Evolutionary conservation across 2,113 vertebrate genomes (phyloP), one percentile per base, ranked within the genome.

Genomic region (Seriola quinqueradiata): DNA sequence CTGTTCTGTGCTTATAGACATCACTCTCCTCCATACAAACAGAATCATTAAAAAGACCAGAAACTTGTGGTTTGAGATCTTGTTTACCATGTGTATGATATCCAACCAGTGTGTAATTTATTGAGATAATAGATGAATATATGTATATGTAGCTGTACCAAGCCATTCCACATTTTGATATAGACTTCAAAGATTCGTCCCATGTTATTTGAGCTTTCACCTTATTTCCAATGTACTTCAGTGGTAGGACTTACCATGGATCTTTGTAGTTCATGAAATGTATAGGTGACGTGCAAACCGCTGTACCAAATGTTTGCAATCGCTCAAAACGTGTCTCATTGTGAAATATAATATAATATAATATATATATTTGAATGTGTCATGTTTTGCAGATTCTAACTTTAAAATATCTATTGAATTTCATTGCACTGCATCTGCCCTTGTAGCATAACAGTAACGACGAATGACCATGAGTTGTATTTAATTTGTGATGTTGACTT

Each of bases 1-100:
- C 93, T 94, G 92, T 94, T 94, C 83, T 85, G 36, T 75, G 81
- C 84, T 76, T 57, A 72, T 82, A 87, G 79, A 90, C 60, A 65
- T 58, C 66, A 70, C 79, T 90, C 82, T 70, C 75, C 70, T 81
- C 61, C 87, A 61, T 82, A 57, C 68, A 65, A 85, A 87, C 81
- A 68, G 50, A 68, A 75, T 85, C 79, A 83, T 91, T 89, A 71
- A 90, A 93, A 95, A 93, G 95, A 96, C 95, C 95, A 95, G 94
- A 96, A 93, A 95, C 95, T 96, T 95, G 95, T 96, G 95, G 91
- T 94, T 95, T 90, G 86, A 89, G 90, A 91, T 93, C 86, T 94
- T 90, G 86, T 94, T 95, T 95, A 94, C 89, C 89, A 85, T 92
- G 89, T 94, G 87, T 94, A 93, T 90, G 83, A 91, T 90, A 93